Evolutionary conservation across 37 sponge, comb jelly and placozoan species (phyloP), one percentile per base, ranked within the genome.

Genomic region (Chondrilla cf. caribensis): DNA sequence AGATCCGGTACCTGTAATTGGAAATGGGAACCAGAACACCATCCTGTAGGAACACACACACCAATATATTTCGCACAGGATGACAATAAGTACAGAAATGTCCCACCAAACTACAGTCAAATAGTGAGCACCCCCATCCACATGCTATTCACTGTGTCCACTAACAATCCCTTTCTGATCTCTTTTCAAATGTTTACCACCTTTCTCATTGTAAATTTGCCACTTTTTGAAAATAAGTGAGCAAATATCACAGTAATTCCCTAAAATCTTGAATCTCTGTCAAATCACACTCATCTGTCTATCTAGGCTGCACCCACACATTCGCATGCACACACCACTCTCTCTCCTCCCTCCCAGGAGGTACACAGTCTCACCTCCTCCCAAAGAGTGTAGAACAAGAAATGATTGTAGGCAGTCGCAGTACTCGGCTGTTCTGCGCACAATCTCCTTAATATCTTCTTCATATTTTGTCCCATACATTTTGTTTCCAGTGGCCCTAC

Each of bases 341-440:
- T 29, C 58, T 15, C 64, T 5, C 25, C 64, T 15, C 22, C 8
- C 64, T 7, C 22, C 8, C 51, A 47, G 9, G 9, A 47, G 9
- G 11, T 47, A 47, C 64, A 62, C 7, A 29, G 15, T 3, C 81
- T 59, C 70, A 91, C 97, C 97, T 84, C 99, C 99, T 57, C 99
- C 99, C 99, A 98, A 96, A 15, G 96, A 96, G 76, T 98, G 99
- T 2, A 98, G 55, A 24, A 96, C 78, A 87, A 98, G 95, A 83
- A 98, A 96, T 17, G 95, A 94, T 78, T 98, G 99, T 19, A 98
- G 84, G 47, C 90, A 91, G 87, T 94, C 96, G 55, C 99, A 98
- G 11, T 85, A 81, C 60, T 98, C 99, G 0, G 92, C 95, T 17
- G 86, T 80, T 51, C 81, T 89, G 19, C 99, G 81, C 51, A 98